Evolutionary conservation across 2,113 vertebrate genomes (phyloP).

Genomic region (Oryzias woworae): DNA sequence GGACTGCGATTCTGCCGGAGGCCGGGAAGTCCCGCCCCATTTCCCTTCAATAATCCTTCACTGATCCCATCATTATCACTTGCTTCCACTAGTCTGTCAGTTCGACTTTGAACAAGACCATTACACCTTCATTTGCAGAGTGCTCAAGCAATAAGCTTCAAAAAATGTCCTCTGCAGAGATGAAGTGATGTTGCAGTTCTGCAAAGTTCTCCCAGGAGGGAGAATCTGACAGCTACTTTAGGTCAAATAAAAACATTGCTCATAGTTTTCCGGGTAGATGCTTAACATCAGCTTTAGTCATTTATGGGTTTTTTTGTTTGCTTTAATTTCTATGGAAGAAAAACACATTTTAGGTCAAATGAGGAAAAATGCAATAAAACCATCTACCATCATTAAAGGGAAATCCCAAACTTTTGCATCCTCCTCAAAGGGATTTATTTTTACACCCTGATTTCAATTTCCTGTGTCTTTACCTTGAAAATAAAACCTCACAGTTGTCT

Average conservation of each 20-base stretch:
- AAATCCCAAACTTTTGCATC: conserved; percentile 8
- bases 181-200: no score
- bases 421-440: background rate
- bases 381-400: conserved; percentile 1
- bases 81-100: conserved; percentile 1
- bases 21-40: no score
- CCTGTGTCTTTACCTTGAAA: background rate
- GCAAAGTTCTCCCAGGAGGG: no score
- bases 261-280: no score
- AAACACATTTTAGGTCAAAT: background rate
- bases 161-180: background rate
- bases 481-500: background rate
- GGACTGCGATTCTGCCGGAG: background rate
- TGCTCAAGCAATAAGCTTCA: background rate
- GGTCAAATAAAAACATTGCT: no score
- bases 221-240: no score
- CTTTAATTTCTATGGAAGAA: no score
- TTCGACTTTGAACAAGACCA: conserved; percentile 11
- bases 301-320: no score
- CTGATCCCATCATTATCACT: conserved; percentile 1
- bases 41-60: no score
- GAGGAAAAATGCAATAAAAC: background rate
- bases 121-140: conserved; percentile 3
- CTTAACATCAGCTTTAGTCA: no score
- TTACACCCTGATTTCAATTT: background rate